phyloP scores from a whole-genome alignment of 2,888 invertebrate genomes.

The Pycnomerus fuliginosus region DNA sequence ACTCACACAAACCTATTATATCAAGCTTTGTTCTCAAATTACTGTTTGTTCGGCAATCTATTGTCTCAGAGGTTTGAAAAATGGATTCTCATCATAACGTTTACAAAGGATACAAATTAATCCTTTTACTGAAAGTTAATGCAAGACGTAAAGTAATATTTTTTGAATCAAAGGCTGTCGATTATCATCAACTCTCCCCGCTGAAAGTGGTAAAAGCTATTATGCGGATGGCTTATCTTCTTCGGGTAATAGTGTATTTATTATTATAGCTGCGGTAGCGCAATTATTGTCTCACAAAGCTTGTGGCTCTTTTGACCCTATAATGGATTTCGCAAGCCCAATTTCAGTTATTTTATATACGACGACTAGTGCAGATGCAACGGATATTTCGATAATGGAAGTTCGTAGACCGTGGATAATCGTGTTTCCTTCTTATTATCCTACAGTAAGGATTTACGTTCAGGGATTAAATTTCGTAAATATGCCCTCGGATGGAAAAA shows the following conservation, averaged over 20 bases:
- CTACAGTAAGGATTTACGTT: slow-evolving; percentile 33
- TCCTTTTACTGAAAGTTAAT: no score
- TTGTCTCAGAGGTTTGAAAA: slow-evolving; percentile 7
- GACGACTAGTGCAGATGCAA: slow-evolving; percentile 25
- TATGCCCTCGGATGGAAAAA: no score
- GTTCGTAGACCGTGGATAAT: slow-evolving; percentile 39
- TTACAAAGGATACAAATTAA: no score
- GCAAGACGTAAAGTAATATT: no score
- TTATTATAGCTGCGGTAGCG: slow-evolving; percentile 19
- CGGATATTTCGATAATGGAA: slow-evolving; percentile 40
- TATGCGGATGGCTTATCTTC: slow-evolving; percentile 21
- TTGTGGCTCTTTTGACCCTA: slow-evolving; percentile 24
- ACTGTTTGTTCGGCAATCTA: slow-evolving; percentile 8
- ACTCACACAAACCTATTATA: slow-evolving; percentile 2
- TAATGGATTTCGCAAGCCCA: slow-evolving; percentile 34
- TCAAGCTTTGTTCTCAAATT: slow-evolving; percentile 11
- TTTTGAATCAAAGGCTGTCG: no score
- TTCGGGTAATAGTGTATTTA: slow-evolving; percentile 23
- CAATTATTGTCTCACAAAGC: slow-evolving; percentile 19
- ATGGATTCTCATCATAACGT: no score
- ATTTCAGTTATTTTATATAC: slow-evolving; percentile 16
- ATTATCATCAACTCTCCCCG: no score
- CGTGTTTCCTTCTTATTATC: slow-evolving; percentile 38
- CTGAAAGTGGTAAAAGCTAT: slow-evolving; percentile 12
- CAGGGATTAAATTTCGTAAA: slow-evolving; percentile 35